Base-by-base conservation (phyloP, 1,140 invertebrate genomes). In the Drosophila biarmipes region DNA sequence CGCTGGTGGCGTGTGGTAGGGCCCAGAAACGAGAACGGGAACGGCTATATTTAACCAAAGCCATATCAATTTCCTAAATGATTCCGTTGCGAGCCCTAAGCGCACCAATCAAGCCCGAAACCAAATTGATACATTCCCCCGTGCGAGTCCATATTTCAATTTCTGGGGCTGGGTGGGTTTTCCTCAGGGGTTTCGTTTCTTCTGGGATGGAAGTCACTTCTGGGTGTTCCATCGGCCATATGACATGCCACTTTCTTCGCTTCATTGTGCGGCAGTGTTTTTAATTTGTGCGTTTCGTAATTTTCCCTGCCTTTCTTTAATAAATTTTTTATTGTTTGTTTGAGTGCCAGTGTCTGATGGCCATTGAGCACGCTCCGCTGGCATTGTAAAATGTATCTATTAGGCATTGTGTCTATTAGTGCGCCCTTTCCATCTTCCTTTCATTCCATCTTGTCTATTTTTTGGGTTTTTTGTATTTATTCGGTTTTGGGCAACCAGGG, bases 261-360 rank as follows among this genome's bases (percentile, higher is more conserved):
- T 52, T 56, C 61, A 77, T 78, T 78, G 74, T 79, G 17, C 43
- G 73, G 46, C 58, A 52, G 56, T 74, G 67, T 61, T 79, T 78
- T 81, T 82, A 87, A 87, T 87, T 87, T 87, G 82, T 87, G 58
- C 84, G 80, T 84, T 84, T 79, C 75, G 78, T 80, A 81, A 82
- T 82, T 82, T 82, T 78, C 74, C 51, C 31, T 54, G 82, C 74
- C 75, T 86, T 86, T 87, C 82, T 89, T 84, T 87, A 87, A 89
- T 87, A 89, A 82, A 89, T 87, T 84, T 89, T 89, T 89, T 87
- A 87, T 87, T 87, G 82, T 87, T 89, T 87, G 84, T 82, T 89
- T 85, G 81, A 85, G 66, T 63, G 80, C 62, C 75, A 78, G 68
- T 66, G 55, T 84, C 67, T 86, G 82, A 87, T 87, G 79, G 84